Base-by-base conservation (phyloP, 2,113 vertebrate species). In the Caranx ignobilis region DNA sequence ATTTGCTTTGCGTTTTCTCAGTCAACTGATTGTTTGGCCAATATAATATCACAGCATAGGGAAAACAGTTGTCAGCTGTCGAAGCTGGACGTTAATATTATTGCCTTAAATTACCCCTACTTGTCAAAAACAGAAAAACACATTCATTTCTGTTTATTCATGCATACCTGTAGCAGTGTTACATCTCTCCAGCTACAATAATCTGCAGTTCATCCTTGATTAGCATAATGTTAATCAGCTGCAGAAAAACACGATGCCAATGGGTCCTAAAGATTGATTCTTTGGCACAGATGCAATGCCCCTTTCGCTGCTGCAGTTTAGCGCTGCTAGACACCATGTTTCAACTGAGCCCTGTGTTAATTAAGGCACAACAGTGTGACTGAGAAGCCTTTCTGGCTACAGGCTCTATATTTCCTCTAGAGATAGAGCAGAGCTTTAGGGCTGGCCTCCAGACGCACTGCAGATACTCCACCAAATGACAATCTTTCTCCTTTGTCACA, bases 291-390 rank as follows among this genome's bases (percentile, higher is more conserved):
- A 70, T 50, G 9, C 37, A 72, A 70, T 73, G 59, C 13, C 47
- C 59, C 18, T 54, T 61, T 76, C 63, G 31, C 68, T 61, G 64
- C 70, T 45, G 52, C 55, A 79, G 54, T 83, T 84, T 52, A 72
- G 71, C 57, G 69, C 48, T 75, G 57, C 39, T 55, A 80, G 32
- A 61, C 55, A 56, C 63, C 56, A 66, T 60, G 56, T 65, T 57
- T 84, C 45, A 76, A 59, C 63, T 62, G 35, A 77, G 52, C 31
- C n/a, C 56, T 48, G 54, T 75, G 71, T 80, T 90, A 84, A 87
- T 89, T 88, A 87, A 87, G 50, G 67, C 68, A 62, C 65, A 86
- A 48, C 77, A 60, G 26, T 79, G 77, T 45, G 74, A 79, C 76
- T 68, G 74, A 61, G 50, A 82, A 61, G 62, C 45, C 72, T 70